Evolutionary conservation across 2,888 invertebrate species (phyloP).

Genomic region (Brachypalpus laphriformis): DNA sequence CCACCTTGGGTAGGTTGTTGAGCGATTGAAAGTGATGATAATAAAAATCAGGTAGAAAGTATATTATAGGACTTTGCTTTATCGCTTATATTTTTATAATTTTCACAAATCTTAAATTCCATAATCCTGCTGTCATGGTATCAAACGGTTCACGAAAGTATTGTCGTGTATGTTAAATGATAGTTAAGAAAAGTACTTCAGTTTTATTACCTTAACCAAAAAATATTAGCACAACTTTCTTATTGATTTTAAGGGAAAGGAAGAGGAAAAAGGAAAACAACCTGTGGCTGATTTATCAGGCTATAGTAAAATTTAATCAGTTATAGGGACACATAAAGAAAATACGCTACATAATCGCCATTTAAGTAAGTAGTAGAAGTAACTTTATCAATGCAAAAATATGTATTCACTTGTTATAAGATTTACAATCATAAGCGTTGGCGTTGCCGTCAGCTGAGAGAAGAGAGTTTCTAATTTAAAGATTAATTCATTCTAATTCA

Average conservation of each 20-base stretch:
- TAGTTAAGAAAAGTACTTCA: conserved; percentile 33
- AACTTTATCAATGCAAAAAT: too few relatives aligned
- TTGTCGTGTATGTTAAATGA: conserved; percentile 53
- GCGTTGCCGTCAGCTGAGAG: too few relatives aligned
- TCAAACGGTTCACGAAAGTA: conserved; percentile 48
- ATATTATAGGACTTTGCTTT: conserved; percentile 59
- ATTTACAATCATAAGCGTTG: too few relatives aligned
- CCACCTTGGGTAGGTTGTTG: conserved; percentile 34
- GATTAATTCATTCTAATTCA: too few relatives aligned
- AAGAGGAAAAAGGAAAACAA: too few relatives aligned
- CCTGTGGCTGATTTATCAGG: too few relatives aligned
- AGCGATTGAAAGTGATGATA: conserved; percentile 61
- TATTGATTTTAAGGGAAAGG: not conserved
- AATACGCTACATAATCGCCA: too few relatives aligned
- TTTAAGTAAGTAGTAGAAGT: too few relatives aligned
- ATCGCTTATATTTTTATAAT: conserved; percentile 62
- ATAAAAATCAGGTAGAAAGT: conserved; percentile 66
- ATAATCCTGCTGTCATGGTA: conserved; percentile 63
- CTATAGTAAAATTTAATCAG: too few relatives aligned
- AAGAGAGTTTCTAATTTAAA: too few relatives aligned
- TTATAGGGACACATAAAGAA: too few relatives aligned
- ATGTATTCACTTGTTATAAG: too few relatives aligned
- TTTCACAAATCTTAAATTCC: conserved; percentile 64
- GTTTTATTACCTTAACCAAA: conserved; percentile 36
- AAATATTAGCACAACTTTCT: not conserved